A percentile compares a stretch with the other conserved stretches of the same genome.
These are phyloP conservation scores for Melanotaenia parkinsoni DNA, from an alignment of 2,797 vertebrate species.

Conservation along the genomic window DNA sequence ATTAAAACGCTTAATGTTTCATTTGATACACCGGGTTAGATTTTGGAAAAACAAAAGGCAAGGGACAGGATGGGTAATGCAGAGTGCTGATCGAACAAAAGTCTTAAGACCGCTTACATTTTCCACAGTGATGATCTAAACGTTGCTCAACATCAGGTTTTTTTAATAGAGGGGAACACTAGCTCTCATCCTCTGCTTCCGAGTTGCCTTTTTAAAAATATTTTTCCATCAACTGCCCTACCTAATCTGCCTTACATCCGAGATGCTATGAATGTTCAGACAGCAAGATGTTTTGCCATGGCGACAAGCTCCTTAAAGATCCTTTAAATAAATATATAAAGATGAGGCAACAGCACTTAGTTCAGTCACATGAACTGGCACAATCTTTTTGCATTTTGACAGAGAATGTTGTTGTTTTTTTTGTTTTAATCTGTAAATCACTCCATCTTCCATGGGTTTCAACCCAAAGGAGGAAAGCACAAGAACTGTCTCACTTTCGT, in stretches of 20 bases:
- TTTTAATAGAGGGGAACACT: conserved; percentile 17
- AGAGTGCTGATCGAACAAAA: neutral
- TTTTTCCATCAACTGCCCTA: conserved; percentile 33
- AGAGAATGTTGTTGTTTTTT: too few species aligned
- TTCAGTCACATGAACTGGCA: conserved; percentile 13
- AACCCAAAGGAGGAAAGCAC: conserved; percentile 20
- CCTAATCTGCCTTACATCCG: conserved; percentile 5
- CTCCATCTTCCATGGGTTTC: neutral
- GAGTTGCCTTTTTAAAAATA: neutral
- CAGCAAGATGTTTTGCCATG: conserved; percentile 22
- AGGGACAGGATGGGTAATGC: neutral
- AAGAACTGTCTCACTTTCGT: conserved; percentile 29
- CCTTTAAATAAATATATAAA: conserved; percentile 5
- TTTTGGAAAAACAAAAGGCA: neutral
- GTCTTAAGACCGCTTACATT: conserved; percentile 15
- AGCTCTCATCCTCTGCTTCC: conserved; percentile 4
- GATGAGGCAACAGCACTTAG: neutral
- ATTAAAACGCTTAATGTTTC: neutral
- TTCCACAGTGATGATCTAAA: conserved; percentile 26
- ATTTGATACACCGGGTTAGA: neutral
- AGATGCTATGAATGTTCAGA: conserved; percentile 27
- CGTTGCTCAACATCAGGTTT: conserved; percentile 11
- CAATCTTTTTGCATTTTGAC: too few species aligned
- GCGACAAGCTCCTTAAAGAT: conserved; percentile 17
- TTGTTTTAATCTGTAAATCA: conserved; percentile 4